These are phyloP conservation scores for Notolepis coatsorum DNA, from an alignment of 2,797 vertebrate genomes.

Conservation along the genomic window DNA sequence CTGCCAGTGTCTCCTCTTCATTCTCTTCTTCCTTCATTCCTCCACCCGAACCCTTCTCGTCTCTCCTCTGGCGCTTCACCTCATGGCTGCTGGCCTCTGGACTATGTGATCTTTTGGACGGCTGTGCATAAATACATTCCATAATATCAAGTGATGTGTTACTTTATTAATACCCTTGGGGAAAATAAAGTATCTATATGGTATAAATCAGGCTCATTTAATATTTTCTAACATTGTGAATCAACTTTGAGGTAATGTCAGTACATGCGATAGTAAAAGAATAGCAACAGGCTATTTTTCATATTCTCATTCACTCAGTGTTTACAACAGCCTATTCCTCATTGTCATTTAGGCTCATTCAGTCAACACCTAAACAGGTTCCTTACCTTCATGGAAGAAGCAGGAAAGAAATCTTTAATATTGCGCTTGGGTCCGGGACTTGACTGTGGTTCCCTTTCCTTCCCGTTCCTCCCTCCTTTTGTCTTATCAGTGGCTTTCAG, in stretches of 20 bases:
- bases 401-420: constrained; percentile 78
- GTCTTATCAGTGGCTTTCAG: constrained; percentile 57
- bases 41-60: constrained; percentile 17
- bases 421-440: constrained; percentile 66
- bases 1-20: constrained; percentile 68
- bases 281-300: too few relatives aligned
- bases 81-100: constrained; percentile 38
- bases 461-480: constrained; percentile 20
- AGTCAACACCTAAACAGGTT: neutral
- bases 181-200: neutral
- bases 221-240: neutral
- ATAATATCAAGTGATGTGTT: too few relatives aligned
- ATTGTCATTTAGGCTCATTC: neutral
- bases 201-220: neutral
- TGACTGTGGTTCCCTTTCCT: constrained; percentile 22
- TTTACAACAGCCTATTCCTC: too few relatives aligned
- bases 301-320: too few relatives aligned
- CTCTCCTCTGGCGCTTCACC: constrained; percentile 65
- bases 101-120: constrained; percentile 68
- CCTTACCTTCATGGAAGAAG: constrained; percentile 76
- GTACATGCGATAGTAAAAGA: neutral
- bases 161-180: neutral
- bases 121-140: constrained; percentile 52
- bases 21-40: constrained; percentile 44
- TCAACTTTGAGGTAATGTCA: neutral